Evolutionary conservation across 2,113 vertebrate species (phyloP), one percentile per base, ranked within the genome.

Genomic region (Xiphophorus maculatus): DNA sequence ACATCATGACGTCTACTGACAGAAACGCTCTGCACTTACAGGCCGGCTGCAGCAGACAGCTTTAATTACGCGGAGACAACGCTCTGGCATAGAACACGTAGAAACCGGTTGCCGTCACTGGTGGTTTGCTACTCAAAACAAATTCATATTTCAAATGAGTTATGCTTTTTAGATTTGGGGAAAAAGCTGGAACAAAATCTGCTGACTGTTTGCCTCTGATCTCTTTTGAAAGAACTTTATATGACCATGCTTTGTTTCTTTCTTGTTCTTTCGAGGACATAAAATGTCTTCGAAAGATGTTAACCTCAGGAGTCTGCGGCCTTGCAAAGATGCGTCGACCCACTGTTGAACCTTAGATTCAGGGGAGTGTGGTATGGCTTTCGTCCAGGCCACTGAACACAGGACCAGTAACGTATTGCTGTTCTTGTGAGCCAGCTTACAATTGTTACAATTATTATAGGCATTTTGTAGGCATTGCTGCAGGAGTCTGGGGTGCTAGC

Each of bases 61-160:
- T 66, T 71, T 83, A 84, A 81, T 84, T 84, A 84, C 28, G 77
- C 51, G 65, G 73, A 84, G 69, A 72, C 63, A 8, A 54, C 70
- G 42, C 64, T 71, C n/a, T 79, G 81, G 70, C 81, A 78, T 44
- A 71, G 35, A n/a, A 15, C 66, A 14, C 35, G 25, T n/a, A 58
- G 10, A 69, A 54, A 8, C 35, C 2, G 30, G 76, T 73, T 32
- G 74, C 37, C 73, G 63, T 75, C 66, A 58, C 40, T 44, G 9
- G 61, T 29, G 44, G 63, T 65, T 76, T 54, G 33, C 63, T 58
- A 22, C 9, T 76, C 70, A 65, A 42, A 64, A 75, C 29, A 77
- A 58, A 80, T 65, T 29, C 11, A 25, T 0, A 27, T 60, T 80
- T 63, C 61, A 28, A 81, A 64, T 44, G 60, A 71, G 63, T 79